Evolutionary conservation across 1,140 invertebrate genomes (phyloP), one percentile per base, ranked within the genome.

Genomic region (Drosophila takahashii): DNA sequence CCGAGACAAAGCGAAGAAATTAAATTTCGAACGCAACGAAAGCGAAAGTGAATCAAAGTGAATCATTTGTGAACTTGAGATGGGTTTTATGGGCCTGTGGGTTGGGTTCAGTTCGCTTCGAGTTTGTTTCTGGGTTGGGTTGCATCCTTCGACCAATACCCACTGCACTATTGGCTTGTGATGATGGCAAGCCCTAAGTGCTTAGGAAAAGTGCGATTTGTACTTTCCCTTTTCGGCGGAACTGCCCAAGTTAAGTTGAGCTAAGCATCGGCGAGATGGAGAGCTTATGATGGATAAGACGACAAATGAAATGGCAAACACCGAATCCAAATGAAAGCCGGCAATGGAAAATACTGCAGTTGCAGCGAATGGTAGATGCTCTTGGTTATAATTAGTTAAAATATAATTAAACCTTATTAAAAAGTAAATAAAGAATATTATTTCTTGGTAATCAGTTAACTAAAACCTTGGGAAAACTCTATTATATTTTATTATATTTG

Each of bases 191-290:
- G 48, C 78, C 69, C 48, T 62, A 42, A 45, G 60, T 54, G 59
- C 59, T 70, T 76, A 54, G 78, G 78, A 81, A 86, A 87, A 83
- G 72, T 75, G 75, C 58, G 75, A 87, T 79, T 79, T 71, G 79
- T 79, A 80, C 81, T 86, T 86, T 86, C 81, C 83, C 83, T 86
- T 86, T 86, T 86, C 42, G 32, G 48, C 42, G 32, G 48, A 53
- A 52, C 64, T 67, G 54, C 59, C 60, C 60, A 39, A 27, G 61
- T 26, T 32, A 39, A 15, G 50, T 39, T 45, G 32, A 47, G 67
- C 51, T 27, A 4, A 26, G 27, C 42, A 11, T 18, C 47, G 48
- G 27, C 22, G 34, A 29, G 45, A 65, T 67, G 15, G 32, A 48
- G 45, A 42, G 56, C 51, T 58, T 48, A 48, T 79, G 73, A 81